Percentiles rank a stretch among this genome's conserved stretches.
Conservation (phyloP, 2,888 invertebrate species). For the Falcaria lacertinaria region DNA sequence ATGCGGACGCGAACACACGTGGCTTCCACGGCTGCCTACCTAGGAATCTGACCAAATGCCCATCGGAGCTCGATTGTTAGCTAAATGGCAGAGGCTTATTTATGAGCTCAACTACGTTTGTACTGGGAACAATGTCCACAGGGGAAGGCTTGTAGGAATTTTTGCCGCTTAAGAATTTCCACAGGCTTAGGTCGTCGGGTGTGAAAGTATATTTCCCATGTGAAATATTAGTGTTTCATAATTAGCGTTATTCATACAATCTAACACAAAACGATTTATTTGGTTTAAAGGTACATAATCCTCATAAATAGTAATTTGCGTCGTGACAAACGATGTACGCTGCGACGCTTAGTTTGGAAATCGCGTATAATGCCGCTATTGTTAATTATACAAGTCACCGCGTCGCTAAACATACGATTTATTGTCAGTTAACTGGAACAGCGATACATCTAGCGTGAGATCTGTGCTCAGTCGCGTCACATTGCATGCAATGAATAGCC, state of each 20-base stretch:
- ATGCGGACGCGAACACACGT: conserved; percentile 74
- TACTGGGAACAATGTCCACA: conserved; percentile 35
- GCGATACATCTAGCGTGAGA: conserved; percentile 64
- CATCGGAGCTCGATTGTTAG: conserved; percentile 70
- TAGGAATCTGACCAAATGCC: conserved; percentile 78
- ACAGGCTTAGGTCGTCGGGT: background rate
- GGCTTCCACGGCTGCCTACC: conserved; percentile 66
- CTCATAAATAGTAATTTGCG: conserved; percentile 74
- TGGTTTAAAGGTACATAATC: conserved; percentile 61
- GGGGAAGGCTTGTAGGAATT: conserved; percentile 38
- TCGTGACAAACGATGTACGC: conserved; percentile 70
- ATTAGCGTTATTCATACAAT: conserved; percentile 22
- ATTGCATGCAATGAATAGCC: conserved; percentile 41
- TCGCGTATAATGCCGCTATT: conserved; percentile 73
- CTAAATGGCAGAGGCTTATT: conserved; percentile 72
- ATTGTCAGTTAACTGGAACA: conserved; percentile 71
- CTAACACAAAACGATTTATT: conserved; percentile 41
- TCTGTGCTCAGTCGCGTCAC: conserved; percentile 44
- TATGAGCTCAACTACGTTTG: conserved; percentile 49
- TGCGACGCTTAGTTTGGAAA: conserved; percentile 71
- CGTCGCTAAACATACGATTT: conserved; percentile 76
- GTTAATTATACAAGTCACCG: conserved; percentile 75
- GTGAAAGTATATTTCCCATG: background rate
- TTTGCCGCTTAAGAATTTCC: conserved; percentile 9
- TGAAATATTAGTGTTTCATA: conserved; percentile 13